Base-by-base conservation (phyloP, 2,888 invertebrate species). In the Mayetiola destructor region DNA sequence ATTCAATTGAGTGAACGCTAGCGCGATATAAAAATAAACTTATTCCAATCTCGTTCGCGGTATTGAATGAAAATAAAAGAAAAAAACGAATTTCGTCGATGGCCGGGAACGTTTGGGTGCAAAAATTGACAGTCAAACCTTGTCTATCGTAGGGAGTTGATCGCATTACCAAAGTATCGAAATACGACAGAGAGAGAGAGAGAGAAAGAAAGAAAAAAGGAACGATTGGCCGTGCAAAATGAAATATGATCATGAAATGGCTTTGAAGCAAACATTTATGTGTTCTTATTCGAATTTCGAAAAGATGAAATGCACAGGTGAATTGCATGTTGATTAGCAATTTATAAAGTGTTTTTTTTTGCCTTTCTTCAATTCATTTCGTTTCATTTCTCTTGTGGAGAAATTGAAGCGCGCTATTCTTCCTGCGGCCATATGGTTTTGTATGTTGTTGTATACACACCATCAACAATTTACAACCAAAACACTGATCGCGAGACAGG, bases 241-340 rank as follows among this genome's bases (percentile, higher is more conserved):
- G 48, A 48, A 48, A 27, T 48, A 48, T 48, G 48, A 27, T 27
- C 48, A 48, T 48, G 48, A 48, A 48, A 48, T 27, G 48, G 27
- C 27, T n/a, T 48, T 48, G 42, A 16, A 39, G 10, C 3, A 39
- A 39, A 39, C 5, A 36, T 14, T 12, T 14, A 36, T n/a, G n/a
- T n/a, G n/a, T n/a, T n/a, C n/a, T n/a, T n/a, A n/a, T n/a, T n/a
- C 18, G 12, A 20, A 18, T 4, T 39, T 18, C 39, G 5, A 48
- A 23, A 42, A 21, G 12, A 14, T 8, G 42, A 42, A 23, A 21
- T 21, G 42, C 42, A 56, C 56, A 56, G 56, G 56, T 56, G 56
- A 48, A 56, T 56, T 56, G 56, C 56, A 56, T 56, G 56, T 56
- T 56, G 56, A 56, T 56, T 42, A 48, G 42, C 42, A 56, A 56